These are phyloP conservation scores for Thinocorus orbignyianus DNA, from an alignment of 2,113 vertebrate species.

Conservation along the genomic window DNA sequence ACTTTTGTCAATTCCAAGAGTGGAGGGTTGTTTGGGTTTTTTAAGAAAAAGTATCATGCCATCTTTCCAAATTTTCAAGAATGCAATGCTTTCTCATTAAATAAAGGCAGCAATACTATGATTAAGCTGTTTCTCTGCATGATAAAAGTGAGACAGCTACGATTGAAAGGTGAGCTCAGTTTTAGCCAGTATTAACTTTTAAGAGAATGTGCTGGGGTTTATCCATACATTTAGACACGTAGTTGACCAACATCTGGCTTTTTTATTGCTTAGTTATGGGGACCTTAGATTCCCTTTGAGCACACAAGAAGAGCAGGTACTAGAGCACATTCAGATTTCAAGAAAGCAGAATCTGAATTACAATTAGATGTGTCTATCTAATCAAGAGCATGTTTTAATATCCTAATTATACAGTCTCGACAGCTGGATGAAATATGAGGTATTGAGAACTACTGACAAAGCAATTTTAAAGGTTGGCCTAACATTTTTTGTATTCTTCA, in stretches of 20 bases:
- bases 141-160: neutral
- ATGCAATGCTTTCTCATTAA: neutral
- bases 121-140: neutral
- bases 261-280: neutral
- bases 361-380: neutral
- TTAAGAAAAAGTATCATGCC: neutral
- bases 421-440: slow-evolving; percentile 1
- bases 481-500: neutral
- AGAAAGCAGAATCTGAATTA: neutral
- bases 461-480: slow-evolving; percentile 53
- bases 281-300: neutral
- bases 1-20: fast-evolving
- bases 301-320: neutral
- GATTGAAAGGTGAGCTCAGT: neutral
- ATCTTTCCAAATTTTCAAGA: neutral
- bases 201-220: neutral
- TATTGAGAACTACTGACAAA: slow-evolving; percentile 44
- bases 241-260: neutral
- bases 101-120: neutral
- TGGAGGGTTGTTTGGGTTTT: neutral
- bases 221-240: neutral
- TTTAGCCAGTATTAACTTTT: neutral
- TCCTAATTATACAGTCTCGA: neutral
- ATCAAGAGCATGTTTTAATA: neutral
- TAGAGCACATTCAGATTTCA: neutral